These are phyloP conservation scores for Botia kubotai DNA, from an alignment of 2,797 vertebrate genomes.

Conservation along the genomic window DNA sequence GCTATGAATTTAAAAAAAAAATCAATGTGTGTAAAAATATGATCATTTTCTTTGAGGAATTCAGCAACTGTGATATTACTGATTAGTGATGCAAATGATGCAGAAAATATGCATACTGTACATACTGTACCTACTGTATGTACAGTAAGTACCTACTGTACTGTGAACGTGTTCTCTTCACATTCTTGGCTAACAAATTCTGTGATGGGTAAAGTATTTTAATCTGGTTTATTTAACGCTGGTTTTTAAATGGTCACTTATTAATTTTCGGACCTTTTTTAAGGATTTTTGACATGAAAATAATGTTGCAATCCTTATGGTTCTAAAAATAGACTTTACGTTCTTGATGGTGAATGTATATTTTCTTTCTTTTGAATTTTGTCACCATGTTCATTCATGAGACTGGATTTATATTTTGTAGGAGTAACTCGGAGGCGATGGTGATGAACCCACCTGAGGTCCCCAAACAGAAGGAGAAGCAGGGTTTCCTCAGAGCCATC, in stretches of 20 bases:
- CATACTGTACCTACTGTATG: too few relatives aligned
- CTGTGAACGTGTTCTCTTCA: too few relatives aligned
- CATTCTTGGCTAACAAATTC: too few relatives aligned
- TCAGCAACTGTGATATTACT: neutral
- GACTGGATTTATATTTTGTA: conserved; percentile 61
- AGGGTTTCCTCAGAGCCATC: conserved; percentile 98
- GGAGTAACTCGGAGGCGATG: conserved; percentile 92
- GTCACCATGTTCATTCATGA: neutral
- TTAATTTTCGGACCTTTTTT: too few relatives aligned
- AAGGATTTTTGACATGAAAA: too few relatives aligned
- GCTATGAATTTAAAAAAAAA: neutral
- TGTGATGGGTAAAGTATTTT: too few relatives aligned
- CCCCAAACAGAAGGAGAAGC: conserved; percentile 96
- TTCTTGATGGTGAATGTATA: too few relatives aligned
- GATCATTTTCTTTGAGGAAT: neutral
- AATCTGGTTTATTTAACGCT: too few relatives aligned
- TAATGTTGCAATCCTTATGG: too few relatives aligned
- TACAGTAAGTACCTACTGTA: neutral
- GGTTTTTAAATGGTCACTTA: too few relatives aligned
- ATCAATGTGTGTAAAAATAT: neutral
- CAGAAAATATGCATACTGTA: neutral
- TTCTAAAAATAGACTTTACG: too few relatives aligned
- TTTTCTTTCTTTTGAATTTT: too few relatives aligned
- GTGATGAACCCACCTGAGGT: conserved; percentile 91
- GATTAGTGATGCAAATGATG: neutral